Evolutionary conservation across 53 echinoderm and acorn worm species (phyloP), one percentile per base, ranked within the genome.

Genomic region (Actinopyga echinites): DNA sequence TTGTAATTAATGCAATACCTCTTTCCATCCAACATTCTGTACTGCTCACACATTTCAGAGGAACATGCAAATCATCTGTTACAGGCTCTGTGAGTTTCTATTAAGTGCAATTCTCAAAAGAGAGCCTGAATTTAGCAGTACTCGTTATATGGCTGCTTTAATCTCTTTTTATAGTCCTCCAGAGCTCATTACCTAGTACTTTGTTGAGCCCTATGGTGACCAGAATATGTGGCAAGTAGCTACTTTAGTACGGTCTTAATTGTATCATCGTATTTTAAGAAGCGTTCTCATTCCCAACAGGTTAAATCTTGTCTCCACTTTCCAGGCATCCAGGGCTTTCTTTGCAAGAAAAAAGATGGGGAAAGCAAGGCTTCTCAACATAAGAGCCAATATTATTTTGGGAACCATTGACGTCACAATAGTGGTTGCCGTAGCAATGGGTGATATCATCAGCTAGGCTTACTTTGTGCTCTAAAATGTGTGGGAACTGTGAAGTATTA

Each of bases 361-460:
- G 26, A 75, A 54, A 75, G 75, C 75, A 61, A 60, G 73, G 81
- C 69, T 87, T 82, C 74, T 81, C 81, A 80, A 87, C 87, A 59
- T 63, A 83, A 88, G 83, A 83, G 88, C 68, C 83, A 65, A 75
- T 83, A 82, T 82, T 88, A 88, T 88, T 88, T 88, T 83, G 65
- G 83, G 83, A 75, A 62, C 83, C 21, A 88, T 88, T 88, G 88
- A 88, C 88, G 88, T 88, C 88, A 88, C 88, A 43, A 49, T 45
- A n/a, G 83, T 56, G 32, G 88, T 88, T 83, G 75, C 83, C 83
- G n/a, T 88, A 83, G 88, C 29, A 82, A 88, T 64, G 71, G 36
- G 65, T 88, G 88, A 88, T 88, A 88, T 88, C 88, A 88, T 88
- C 88, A 88, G 83, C 75, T 68, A 22, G 35, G 34, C 68, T 68